A percentile compares a stretch with the other conserved stretches of the same genome.
These are phyloP conservation scores for Rhinoderma darwinii DNA, from an alignment of 2,113 vertebrate species.

Conservation along the genomic window DNA sequence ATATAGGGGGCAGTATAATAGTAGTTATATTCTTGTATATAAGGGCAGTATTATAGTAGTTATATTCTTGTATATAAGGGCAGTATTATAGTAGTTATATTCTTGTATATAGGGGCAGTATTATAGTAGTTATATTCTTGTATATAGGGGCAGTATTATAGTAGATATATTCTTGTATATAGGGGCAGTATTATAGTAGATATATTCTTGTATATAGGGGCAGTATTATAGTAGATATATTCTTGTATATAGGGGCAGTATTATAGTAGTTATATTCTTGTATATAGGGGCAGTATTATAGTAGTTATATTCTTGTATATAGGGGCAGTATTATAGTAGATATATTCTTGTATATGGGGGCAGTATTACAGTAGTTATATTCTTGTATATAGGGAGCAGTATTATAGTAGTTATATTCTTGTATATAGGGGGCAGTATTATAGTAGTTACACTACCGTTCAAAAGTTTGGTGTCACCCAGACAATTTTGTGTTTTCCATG, in stretches of 20 bases:
- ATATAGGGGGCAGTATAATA: too few species aligned
- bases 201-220: too few species aligned
- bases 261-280: not conserved
- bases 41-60: too few species aligned
- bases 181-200: not conserved
- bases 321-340: too few species aligned
- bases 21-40: too few species aligned
- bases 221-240: not conserved
- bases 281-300: slow-evolving; percentile 15
- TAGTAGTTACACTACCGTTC: not conserved
- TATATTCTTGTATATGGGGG: too few species aligned
- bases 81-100: slow-evolving; percentile 2
- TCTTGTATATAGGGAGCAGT: not conserved
- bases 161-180: too few species aligned
- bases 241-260: not conserved
- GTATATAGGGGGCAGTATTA: not conserved
- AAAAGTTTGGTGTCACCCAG: too few species aligned
- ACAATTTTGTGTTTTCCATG: too few species aligned
- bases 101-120: not conserved
- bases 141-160: too few species aligned
- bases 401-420: slow-evolving; percentile 2
- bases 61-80: not conserved
- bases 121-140: too few species aligned
- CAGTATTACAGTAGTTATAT: slow-evolving; percentile 2
- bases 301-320: not conserved